These are phyloP conservation scores for Brachionus manjavacas DNA, from an alignment of 1,140 invertebrate species.

Conservation along the genomic window DNA sequence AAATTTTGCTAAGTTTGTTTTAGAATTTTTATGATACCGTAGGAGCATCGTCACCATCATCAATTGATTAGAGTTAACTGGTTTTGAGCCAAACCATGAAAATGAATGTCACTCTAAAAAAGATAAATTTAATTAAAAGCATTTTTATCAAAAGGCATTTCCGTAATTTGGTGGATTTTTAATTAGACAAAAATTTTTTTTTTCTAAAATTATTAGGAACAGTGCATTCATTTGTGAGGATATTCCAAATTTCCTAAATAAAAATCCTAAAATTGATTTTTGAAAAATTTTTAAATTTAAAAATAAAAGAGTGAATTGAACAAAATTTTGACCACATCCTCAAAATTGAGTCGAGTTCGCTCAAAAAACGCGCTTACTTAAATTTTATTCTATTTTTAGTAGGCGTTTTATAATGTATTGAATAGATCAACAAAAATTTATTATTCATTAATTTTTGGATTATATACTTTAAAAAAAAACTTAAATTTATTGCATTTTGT, in stretches of 20 bases:
- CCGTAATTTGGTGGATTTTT: background rate
- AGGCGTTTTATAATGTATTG: background rate
- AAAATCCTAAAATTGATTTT: background rate
- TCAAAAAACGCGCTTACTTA: background rate
- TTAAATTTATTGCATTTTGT: background rate
- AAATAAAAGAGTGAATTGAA: no score
- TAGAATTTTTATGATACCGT: background rate
- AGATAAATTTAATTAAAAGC: background rate
- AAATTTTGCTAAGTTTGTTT: background rate
- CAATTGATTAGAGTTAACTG: background rate
- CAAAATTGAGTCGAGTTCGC: background rate
- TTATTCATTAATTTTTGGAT: background rate
- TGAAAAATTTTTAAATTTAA: no score
- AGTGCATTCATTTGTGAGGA: background rate
- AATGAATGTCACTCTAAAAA: background rate
- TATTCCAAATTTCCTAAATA: background rate
- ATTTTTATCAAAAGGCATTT: background rate
- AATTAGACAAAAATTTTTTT: background rate
- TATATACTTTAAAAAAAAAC: background rate
- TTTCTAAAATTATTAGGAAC: background rate
- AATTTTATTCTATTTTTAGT: background rate
- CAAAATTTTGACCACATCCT: background rate
- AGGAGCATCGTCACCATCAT: background rate
- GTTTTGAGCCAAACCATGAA: background rate
- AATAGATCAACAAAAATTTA: background rate